These are phyloP conservation scores for Andrena camellia DNA, from an alignment of 2,888 invertebrate species.

Conservation along the genomic window DNA sequence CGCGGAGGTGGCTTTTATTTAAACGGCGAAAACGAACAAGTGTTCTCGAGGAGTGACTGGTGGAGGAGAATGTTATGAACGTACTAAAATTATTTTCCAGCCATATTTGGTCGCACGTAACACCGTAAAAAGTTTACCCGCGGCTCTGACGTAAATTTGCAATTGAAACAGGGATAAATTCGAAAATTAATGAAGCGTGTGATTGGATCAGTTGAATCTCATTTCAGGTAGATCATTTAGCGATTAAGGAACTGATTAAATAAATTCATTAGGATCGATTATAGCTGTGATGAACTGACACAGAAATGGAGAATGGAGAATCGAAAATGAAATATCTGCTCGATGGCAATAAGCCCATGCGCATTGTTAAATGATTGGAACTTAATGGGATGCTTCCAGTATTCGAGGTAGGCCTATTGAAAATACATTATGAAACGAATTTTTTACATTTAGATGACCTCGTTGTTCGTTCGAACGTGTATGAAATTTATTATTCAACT, in stretches of 20 bases:
- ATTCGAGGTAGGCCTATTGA: not conserved
- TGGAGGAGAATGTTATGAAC: not conserved
- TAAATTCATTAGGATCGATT: slow-evolving; percentile 18
- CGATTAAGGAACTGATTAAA: slow-evolving; percentile 24
- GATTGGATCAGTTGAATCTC: slow-evolving; percentile 6
- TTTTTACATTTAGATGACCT: no score
- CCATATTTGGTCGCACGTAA: no score
- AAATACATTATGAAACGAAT: no score
- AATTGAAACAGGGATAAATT: not conserved
- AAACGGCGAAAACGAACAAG: slow-evolving; percentile 29
- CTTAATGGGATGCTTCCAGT: not conserved
- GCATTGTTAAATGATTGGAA: not conserved
- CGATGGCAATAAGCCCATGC: not conserved
- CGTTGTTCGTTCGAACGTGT: no score
- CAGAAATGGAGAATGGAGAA: not conserved
- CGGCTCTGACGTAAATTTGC: not conserved
- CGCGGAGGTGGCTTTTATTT: slow-evolving; percentile 36
- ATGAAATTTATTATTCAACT: no score
- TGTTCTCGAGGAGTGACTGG: not conserved
- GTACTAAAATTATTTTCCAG: not conserved
- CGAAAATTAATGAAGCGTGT: not conserved
- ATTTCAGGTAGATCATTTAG: not conserved
- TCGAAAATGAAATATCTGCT: not conserved
- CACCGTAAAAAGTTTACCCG: not conserved
- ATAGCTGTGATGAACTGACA: not conserved